Percentiles rank a stretch among this genome's conserved stretches.
These are phyloP conservation scores for Liposcelis brunnea DNA, from an alignment of 2,888 invertebrate genomes.

Conservation along the genomic window DNA sequence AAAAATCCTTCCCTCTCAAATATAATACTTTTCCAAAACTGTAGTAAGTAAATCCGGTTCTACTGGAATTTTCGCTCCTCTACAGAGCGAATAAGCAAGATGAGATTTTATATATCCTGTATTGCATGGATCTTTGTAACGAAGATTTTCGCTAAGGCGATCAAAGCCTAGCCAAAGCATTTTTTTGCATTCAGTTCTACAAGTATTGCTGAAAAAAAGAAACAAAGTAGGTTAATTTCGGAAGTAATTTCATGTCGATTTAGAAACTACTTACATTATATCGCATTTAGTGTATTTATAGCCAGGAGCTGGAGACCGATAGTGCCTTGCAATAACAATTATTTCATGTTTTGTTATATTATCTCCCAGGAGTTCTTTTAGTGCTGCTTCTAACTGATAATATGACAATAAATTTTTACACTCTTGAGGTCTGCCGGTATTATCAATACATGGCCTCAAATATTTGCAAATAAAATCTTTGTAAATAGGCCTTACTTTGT, in stretches of 20 bases:
- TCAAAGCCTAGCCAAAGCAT: neutral
- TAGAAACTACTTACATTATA: neutral
- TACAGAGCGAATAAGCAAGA: neutral
- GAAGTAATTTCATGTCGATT: too few species aligned
- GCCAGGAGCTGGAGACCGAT: neutral
- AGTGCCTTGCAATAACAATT: constrained; percentile 53
- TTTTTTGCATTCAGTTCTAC: neutral
- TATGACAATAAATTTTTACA: neutral
- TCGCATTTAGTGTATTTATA: neutral
- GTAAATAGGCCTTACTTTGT: constrained; percentile 47
- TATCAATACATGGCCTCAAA: neutral
- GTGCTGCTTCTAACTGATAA: constrained; percentile 28
- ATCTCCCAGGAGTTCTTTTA: constrained; percentile 46
- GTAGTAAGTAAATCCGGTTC: neutral
- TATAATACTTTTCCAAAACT: neutral
- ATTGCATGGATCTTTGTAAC: neutral
- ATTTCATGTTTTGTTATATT: constrained; percentile 66
- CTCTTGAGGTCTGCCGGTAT: neutral
- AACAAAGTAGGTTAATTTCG: too few species aligned
- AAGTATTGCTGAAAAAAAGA: constrained; percentile 1
- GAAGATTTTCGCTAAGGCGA: neutral
- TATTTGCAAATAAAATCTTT: constrained; percentile 45
- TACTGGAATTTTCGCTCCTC: constrained; percentile 5
- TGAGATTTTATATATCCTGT: neutral
- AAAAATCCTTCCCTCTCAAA: too few species aligned